Base-by-base conservation (phyloP, 2,113 vertebrate genomes). In the Epinephelus cyanopodus region DNA sequence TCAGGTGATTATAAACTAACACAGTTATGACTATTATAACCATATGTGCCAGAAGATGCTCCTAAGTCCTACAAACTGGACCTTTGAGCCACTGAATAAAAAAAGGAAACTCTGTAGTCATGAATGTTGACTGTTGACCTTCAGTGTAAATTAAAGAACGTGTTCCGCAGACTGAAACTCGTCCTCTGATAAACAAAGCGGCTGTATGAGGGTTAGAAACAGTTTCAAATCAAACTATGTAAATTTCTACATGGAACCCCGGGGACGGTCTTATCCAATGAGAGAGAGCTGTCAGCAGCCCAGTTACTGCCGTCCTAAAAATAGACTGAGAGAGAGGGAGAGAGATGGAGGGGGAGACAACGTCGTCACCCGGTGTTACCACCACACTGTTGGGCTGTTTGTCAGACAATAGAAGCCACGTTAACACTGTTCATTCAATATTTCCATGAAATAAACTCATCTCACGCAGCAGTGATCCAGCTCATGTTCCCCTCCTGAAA, bases 231-330 rank as follows among this genome's bases (percentile, higher is more conserved):
- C 27, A 48, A 74, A 81, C 42, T 81, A 69, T 81, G 86, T n/a
- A 75, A 71, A 82, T 76, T 23, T 67, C 63, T 29, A 83, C 83
- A 71, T 76, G 61, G 14, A n/a, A 19, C 45, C 25, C 19, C 11
- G 0, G 60, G 74, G 76, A 80, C 50, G 9, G 57, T 15, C 4
- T 42, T 1, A 45, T 27, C 87, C 83, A 86, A 89, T 89, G 78
- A 87, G 65, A 79, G 62, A 4, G 33, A 61, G 56, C 69, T 17
- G 84, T 58, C 73, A 23, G 77, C 56, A 76, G 78, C 87, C 87
- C 70, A 63, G 84, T 87, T 81, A 87, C 84, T 82, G 81, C 74
- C 42, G 71, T 18, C 61, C 87, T 89, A 89, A 72, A 86, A 87
- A 89, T 87, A 89, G 81, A 82, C 50, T 1, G 29, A 25, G 29